Evolutionary conservation across 2,888 invertebrate species (phyloP), one percentile per base, ranked within the genome.

Genomic region (Lacanobia oleracea): DNA sequence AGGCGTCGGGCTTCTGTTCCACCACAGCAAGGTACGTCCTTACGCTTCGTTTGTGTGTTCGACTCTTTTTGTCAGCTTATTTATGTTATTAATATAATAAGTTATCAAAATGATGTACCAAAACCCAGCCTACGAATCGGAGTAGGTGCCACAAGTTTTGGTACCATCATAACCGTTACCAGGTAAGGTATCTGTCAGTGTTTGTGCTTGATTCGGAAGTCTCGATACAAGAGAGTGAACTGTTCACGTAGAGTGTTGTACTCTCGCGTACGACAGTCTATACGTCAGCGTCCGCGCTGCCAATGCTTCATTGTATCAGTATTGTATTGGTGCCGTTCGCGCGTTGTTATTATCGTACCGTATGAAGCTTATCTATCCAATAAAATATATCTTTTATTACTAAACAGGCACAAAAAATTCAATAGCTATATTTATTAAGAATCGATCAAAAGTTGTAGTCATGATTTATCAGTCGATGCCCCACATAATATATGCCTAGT

Each of bases 1-100:
- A 96, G 99, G 99, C 91, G 99, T 99, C 90, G 99, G 99, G 88
- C 97, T 99, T 87, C 98, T 99, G 90, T 99, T 99, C 97, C 99
- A 99, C 89, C 99, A 99, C 96, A 99, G 99, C 98, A 99, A 99
- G 99, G 99, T 99, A 98, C 94, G 93, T 91, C 80, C 75, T 81
- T 84, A 78, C 75, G 87, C 88, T 91, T 91, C 77, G 74, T 81
- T 45, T 85, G 67, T 73, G 63, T 88, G 79, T 89, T 87, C 83
- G 82, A 88, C 86, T 87, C 86, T 92, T 93, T 94, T 92, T 92
- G 93, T 95, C 92, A 88, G 95, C 94, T 95, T 96, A 86, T 92
- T 91, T 89, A 89, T 93, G 92, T 92, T 87, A 90, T 89, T 86
- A 87, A 87, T 76, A 75, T 71, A 61, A 81, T 75, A 86, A 82